These are phyloP conservation scores for Podarcis raffonei DNA, from an alignment of 2,113 vertebrate genomes.

Conservation along the genomic window DNA sequence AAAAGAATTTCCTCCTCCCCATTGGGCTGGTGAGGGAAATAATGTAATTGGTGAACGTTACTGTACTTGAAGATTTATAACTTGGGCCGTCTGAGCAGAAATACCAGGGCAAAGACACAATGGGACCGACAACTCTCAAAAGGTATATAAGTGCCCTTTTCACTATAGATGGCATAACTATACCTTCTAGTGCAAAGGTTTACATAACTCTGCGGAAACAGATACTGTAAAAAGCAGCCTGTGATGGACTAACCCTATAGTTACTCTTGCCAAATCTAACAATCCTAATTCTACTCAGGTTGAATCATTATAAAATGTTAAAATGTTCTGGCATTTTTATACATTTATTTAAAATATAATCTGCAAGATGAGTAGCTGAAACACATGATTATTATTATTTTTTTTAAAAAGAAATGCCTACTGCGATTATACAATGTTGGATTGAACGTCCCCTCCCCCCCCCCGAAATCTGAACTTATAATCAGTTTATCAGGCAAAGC, in stretches of 20 bases:
- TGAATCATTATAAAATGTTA: not conserved
- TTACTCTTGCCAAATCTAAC: not conserved
- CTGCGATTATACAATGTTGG: not conserved
- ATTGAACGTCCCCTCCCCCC: not conserved
- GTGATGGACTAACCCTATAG: conserved; percentile 1
- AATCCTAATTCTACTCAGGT: not conserved
- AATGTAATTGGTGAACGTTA: not conserved
- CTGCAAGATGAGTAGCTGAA: conserved; percentile 21
- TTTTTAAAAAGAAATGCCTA: not conserved
- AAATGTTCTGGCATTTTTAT: not conserved
- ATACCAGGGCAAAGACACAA: not conserved
- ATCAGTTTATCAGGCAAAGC: not conserved
- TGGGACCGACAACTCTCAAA: not conserved
- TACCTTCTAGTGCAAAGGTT: not conserved
- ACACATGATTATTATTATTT: conserved; percentile 10
- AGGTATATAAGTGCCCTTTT: not conserved
- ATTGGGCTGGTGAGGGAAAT: not conserved
- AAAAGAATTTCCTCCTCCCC: not conserved
- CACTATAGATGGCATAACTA: not conserved
- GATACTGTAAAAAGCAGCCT: not conserved
- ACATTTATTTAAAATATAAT: conserved; percentile 24
- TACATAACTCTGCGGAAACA: not conserved
- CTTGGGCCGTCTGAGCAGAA: not conserved
- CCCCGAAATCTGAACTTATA: not conserved
- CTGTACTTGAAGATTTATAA: not conserved